Base-by-base conservation (phyloP, 2,888 invertebrate genomes). In the Oasisia sp. region DNA sequence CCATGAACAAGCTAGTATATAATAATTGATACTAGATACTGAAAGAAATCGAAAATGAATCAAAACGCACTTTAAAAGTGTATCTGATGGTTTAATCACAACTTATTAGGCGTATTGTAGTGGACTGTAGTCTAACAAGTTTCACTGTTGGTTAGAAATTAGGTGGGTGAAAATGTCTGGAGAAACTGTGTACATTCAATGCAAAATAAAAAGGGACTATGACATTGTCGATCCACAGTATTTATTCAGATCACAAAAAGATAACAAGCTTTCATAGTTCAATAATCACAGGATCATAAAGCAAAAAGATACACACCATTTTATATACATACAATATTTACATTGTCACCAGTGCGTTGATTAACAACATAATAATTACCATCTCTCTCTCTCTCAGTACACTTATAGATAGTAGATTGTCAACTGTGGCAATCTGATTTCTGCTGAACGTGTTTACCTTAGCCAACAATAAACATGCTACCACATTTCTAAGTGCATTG, bases 291-390 rank as follows among this genome's bases (percentile, higher is more conserved):
- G 74, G 19, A 74, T 74, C 27, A 74, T n/a, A 74, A 74, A 74
- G 74, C 74, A 74, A 27, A 74, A 74, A 74, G 74, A 74, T 74
- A 74, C n/a, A 74, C 74, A 12, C 50, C 50, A 50, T 50, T 5
- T 74, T 74, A 74, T 74, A 27, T 74, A 74, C 74, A 74, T 74
- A 74, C 74, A 74, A 74, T 74, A 74, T 74, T 74, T 74, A 74
- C 74, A 74, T n/a, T 74, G 74, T 74, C n/a, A 19, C 74, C 74
- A 27, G 74, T 27, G n/a, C n/a, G 74, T 19, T 74, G 27, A 74
- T 27, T 27, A 74, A 74, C 74, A 74, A 74, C 74, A 74, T 19
- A 74, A 14, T 19, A 74, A 74, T 27, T 27, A 74, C 7, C 74
- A 74, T 74, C 74, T 74, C 14, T 27, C 27, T 74, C 74, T 74